Evolutionary conservation across 2,113 vertebrate species (phyloP).

Genomic region (Caranx melampygus): DNA sequence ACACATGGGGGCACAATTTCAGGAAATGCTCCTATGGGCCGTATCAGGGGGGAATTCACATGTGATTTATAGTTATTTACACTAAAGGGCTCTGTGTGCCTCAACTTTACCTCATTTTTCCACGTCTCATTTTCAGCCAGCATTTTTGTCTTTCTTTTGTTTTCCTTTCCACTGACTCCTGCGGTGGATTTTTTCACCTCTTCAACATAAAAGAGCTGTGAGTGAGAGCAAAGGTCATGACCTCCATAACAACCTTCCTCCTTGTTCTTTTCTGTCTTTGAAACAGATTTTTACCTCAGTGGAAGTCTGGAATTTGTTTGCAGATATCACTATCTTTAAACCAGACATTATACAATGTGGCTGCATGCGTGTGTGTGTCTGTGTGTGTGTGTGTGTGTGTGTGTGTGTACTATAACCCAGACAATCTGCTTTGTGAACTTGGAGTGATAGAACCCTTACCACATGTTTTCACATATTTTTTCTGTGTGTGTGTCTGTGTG

Average conservation of each 20-base stretch:
- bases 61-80: background rate
- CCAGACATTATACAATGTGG: slow-evolving; percentile 3
- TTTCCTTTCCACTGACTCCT: background rate
- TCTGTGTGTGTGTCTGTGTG: slow-evolving; percentile 21
- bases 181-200: background rate
- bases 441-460: slow-evolving; percentile 5
- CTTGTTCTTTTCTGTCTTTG: slow-evolving; percentile 14
- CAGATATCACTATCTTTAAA: slow-evolving; percentile 50
- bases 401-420: background rate
- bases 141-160: slow-evolving; percentile 19
- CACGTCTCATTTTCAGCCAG: background rate
- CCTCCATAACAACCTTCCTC: slow-evolving; percentile 18
- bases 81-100: background rate
- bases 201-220: too few species aligned
- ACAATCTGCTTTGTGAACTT: slow-evolving; percentile 11
- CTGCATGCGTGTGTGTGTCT: slow-evolving; percentile 3
- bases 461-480: background rate
- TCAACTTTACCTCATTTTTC: background rate
- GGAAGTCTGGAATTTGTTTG: slow-evolving; percentile 41
- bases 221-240: slow-evolving; percentile 3
- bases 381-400: slow-evolving; percentile 11
- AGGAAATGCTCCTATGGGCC: too few species aligned
- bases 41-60: background rate
- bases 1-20: too few species aligned
- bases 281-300: slow-evolving; percentile 23